Evolutionary conservation across 2,888 invertebrate species (phyloP), one percentile per base, ranked within the genome.

Genomic region (Pandemis cinnamomeana): DNA sequence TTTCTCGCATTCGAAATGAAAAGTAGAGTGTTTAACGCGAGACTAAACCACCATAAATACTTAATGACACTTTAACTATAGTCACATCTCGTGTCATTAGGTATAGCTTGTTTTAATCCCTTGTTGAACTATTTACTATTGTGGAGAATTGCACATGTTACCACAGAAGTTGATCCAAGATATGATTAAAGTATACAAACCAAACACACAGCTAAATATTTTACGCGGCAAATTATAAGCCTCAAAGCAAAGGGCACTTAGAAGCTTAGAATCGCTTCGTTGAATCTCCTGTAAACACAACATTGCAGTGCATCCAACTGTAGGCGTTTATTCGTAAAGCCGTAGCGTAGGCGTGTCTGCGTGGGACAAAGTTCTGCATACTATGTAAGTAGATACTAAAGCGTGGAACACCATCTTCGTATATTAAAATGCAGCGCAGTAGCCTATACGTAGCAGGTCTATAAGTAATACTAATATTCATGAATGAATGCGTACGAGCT

Each of bases 241-340:
- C 11, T 7, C 13, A 53, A 5, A 7, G 13, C 13, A 53, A 5
- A 7, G 13, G 11, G 11, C 51, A 55, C 71, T 7, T 27, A 44
- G 63, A 71, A 63, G 63, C 55, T 20, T n/a, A 55, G 20, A 44
- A 71, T 58, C 36, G 13, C 44, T 64, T 71, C 46, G 7, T 27
- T 44, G 36, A 58, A 64, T 53, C n/a, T 63, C 64, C 48, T 51
- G 10, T 51, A 48, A 20, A 64, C 8, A 42, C 48, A 66, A 48
- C 41, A 46, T 64, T 71, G 71, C 66, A 15, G 58, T 46, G 27
- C 7, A 11, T 7, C 20, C 36, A 13, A 2, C 20, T 66, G 71
- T 71, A 71, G 71, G 71, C 71, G 71, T 71, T 71, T 58, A 44
- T 3, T 46, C 5, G n/a, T 64, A 58, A 64, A 13, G 5, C 27